A percentile compares a stretch with the other conserved stretches of the same genome.
Conservation (phyloP, 2,113 vertebrate genomes). For the Callipepla squamata region DNA sequence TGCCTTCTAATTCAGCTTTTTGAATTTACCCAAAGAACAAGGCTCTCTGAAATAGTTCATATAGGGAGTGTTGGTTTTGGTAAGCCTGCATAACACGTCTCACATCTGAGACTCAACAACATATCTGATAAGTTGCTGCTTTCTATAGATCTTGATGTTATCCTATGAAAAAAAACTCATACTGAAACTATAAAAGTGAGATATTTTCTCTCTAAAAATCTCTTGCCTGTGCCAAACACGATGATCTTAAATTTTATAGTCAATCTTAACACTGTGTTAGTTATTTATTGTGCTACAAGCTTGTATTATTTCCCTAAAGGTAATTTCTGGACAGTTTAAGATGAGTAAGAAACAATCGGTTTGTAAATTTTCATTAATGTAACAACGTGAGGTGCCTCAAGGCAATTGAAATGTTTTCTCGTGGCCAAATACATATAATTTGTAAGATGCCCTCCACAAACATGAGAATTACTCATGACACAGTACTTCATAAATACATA, state of each 20-base stretch:
- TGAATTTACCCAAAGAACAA: neutral
- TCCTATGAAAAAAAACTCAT: neutral
- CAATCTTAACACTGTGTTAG: neutral
- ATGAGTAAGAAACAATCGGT: neutral
- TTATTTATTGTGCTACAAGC: neutral
- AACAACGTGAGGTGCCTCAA: neutral
- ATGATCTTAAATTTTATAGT: neutral
- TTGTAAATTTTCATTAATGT: conserved; percentile 22
- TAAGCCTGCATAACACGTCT: neutral
- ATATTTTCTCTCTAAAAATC: neutral
- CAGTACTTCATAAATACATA: neutral
- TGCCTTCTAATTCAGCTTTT: neutral
- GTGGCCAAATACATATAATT: neutral
- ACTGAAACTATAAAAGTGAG: neutral
- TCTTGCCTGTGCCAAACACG: neutral
- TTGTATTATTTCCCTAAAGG: neutral
- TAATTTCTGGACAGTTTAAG: neutral
- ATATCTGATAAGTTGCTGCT: neutral
- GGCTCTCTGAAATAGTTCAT: neutral
- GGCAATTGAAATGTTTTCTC: conserved; percentile 6
- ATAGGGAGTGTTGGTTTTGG: neutral
- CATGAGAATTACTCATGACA: neutral
- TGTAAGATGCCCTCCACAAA: neutral
- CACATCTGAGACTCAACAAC: neutral
- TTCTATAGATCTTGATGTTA: conserved; percentile 12